Base-by-base conservation (phyloP, 2,888 invertebrate species). In the Bombylius discolor region DNA sequence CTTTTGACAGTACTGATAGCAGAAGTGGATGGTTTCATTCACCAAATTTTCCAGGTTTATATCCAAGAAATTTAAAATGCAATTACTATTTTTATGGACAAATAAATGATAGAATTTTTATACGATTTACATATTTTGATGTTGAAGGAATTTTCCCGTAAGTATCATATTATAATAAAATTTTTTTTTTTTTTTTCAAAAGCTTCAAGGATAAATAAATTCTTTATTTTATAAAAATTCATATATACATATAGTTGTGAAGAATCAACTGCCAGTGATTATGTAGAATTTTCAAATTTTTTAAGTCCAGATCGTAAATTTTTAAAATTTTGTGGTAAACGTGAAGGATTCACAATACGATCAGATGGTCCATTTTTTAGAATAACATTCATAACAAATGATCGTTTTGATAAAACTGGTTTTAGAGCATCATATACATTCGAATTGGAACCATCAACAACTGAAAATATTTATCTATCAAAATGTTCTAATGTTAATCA, bases 271-370 rank as follows among this genome's bases (percentile, higher is more conserved):
- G 90, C 92, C 48, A 96, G 95, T 68, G 98, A 98, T 75, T 96
- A 88, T 74, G 89, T 98, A 53, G 92, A 96, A 72, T 94, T 98
- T 76, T 95, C 95, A 50, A 98, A 97, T 77, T 93, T 87, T 70
- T 83, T 89, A 80, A 84, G 89, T 60, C 82, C 86, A 63, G 97
- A 98, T 76, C 81, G 89, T 67, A 92, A 93, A 72, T 91, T 88
- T 73, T 82, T 85, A 51, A 81, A 91, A 67, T 87, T 90, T 71
- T 98, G 97, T 71, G 96, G 96, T 8, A 72, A 70, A 58, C 63
- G 66, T 39, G 63, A 66, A 7, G 86, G 87, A 65, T 88, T 90
- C 69, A 83, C 85, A 67, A 81, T 91, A 47, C 84, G 85, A 64
- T 95, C 95, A 6, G 94, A 96, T 68, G 82, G 88, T 58, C 86